These are phyloP conservation scores for Phyllotis vaccarum DNA, from an alignment of 2,797 vertebrate genomes.

Conservation along the genomic window DNA sequence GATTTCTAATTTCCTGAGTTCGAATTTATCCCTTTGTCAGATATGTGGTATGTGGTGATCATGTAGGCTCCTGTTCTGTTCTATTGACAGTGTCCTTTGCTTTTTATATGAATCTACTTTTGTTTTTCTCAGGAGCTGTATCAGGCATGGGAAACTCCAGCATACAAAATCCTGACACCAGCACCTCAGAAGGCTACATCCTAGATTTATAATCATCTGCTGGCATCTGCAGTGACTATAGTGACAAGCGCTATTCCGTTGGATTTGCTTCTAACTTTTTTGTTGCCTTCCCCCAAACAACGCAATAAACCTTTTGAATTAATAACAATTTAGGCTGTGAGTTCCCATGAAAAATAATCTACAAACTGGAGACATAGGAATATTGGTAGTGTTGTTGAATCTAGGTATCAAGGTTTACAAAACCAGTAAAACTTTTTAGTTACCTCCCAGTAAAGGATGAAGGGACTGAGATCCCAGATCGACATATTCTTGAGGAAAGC, in stretches of 20 bases:
- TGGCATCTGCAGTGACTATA: not conserved
- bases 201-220: not conserved
- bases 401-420: not conserved
- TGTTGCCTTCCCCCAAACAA: not conserved
- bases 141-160: not conserved
- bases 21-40: not conserved
- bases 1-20: not conserved
- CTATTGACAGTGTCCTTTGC: not conserved
- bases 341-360: not conserved
- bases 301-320: not conserved
- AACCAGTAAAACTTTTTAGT: not conserved
- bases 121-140: not conserved
- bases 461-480: too few species aligned
- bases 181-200: not conserved
- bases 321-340: not conserved
- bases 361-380: not conserved
- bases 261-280: not conserved
- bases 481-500: not conserved
- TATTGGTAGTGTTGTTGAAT: not conserved
- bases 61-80: not conserved
- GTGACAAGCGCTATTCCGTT: not conserved
- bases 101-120: not conserved
- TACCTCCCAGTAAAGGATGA: not conserved
- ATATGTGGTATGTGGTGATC: not conserved
- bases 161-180: not conserved